Evolutionary conservation across 2,113 vertebrate species (phyloP).

Genomic region (Epinephelus fuscoguttatus): DNA sequence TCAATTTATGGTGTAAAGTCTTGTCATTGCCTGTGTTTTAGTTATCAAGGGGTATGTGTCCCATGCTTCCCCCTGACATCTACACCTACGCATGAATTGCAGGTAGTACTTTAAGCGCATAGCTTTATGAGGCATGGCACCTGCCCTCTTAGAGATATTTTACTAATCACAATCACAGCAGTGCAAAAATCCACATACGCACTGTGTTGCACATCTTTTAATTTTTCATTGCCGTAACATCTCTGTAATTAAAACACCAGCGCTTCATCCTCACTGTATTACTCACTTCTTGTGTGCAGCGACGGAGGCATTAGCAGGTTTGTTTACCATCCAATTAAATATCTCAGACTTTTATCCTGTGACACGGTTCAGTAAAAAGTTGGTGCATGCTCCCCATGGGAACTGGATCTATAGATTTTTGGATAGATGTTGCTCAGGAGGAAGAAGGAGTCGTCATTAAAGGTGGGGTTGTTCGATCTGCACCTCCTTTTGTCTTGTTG

Average conservation of each 20-base stretch:
- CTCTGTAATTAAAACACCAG: not conserved
- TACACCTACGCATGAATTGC: not conserved
- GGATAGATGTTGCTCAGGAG: not conserved
- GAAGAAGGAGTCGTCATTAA: not conserved
- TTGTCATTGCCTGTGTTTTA: no score
- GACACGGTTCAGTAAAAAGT: not conserved
- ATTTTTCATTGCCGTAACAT: not conserved
- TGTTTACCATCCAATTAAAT: not conserved
- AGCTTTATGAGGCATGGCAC: not conserved
- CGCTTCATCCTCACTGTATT: conserved; percentile 6
- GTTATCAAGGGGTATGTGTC: no score
- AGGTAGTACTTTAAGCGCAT: not conserved
- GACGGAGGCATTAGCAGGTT: conserved; percentile 12
- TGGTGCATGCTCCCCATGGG: not conserved
- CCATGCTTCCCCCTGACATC: no score
- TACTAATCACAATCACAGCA: not conserved
- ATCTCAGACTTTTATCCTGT: not conserved
- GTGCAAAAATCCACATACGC: not conserved
- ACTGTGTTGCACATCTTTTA: not conserved
- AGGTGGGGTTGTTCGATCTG: no score
- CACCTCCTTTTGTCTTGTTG: not conserved
- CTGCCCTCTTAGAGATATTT: not conserved
- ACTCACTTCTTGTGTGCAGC: not conserved
- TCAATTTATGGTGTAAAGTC: no score
- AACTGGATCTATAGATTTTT: not conserved